Evolutionary conservation across 2,113 vertebrate species (phyloP), one percentile per base, ranked within the genome.

Genomic region (Silurus glanis): DNA sequence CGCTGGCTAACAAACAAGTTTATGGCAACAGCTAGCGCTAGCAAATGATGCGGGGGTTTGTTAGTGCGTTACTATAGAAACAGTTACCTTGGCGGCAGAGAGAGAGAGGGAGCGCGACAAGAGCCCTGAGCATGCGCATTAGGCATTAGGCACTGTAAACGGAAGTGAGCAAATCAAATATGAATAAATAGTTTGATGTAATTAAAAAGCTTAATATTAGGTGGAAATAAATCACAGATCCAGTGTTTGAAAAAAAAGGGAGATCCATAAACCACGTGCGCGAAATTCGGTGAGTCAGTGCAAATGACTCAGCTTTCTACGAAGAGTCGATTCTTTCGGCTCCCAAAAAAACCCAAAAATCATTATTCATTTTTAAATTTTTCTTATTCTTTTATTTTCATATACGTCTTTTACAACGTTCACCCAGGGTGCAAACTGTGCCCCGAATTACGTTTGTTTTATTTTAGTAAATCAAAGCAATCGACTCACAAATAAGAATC

Each of bases 31-130:
- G 45, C 23, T 49, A 9, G 25, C 1, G 9, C 23, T 64, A 25
- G 13, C 69, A 47, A 37, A 23, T 47, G 25, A 17, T 59, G 5
- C 12, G 9, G 47, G 9, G 25, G 21, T 86, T 81, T 86, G 84
- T 80, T 86, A 62, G 47, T 45, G 14, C 13, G 85, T 81, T 86
- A 21, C 78, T 81, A 81, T 72, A 53, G 85, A 59, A 86, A 86
- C 85, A 5, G 76, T 85, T 59, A 16, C 76, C 19, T 19, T 71
- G 28, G 84, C 71, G 23, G 4, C 59, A 19, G 14, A 78, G 75
- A 75, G 13, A 56, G 8, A 13, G 13, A 8, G 8, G 3, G 23
- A 7, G 62, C 6, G 56, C 25, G n/a, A 2, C 14, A 58, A 9
- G 51, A 19, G 10, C 8, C 2, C 71, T 19, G 51, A n/a, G 53